A percentile compares a stretch with the other conserved stretches of the same genome.
phyloP scores from a whole-genome alignment of 2,888 invertebrate species.

The Campoplex capitator region DNA sequence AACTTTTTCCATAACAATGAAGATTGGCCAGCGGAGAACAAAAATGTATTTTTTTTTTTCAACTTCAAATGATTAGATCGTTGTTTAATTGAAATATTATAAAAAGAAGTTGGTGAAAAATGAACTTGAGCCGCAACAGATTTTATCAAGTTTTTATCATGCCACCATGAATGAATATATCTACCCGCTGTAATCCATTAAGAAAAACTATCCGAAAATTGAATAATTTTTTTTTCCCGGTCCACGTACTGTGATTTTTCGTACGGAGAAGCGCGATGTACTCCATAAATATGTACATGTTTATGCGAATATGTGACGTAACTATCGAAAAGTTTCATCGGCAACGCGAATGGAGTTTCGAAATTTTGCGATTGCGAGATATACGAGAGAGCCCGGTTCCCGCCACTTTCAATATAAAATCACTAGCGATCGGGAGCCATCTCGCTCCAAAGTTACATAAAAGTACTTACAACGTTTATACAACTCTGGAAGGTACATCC shows the following conservation, averaged over 20 bases:
- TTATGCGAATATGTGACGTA: neutral
- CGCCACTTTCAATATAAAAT: constrained; percentile 40
- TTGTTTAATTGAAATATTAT: no score
- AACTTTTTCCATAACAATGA: no score
- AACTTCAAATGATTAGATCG: no score
- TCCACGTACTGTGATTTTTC: neutral
- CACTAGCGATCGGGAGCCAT: neutral
- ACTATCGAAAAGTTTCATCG: constrained; percentile 22
- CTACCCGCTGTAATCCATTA: neutral
- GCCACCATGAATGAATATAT: no score
- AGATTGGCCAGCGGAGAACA: no score
- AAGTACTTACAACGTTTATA: constrained; percentile 34
- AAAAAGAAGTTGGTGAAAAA: no score
- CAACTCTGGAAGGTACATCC: neutral
- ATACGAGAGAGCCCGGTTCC: neutral
- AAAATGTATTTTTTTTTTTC: no score
- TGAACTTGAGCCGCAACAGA: no score
- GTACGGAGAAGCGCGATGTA: neutral
- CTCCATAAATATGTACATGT: constrained; percentile 10
- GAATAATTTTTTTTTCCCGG: neutral
- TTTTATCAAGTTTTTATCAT: no score
- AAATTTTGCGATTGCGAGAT: constrained; percentile 15
- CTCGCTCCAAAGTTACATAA: constrained; percentile 24
- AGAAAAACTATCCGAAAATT: neutral
- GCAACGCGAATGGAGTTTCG: neutral